Evolutionary conservation across 2,888 invertebrate genomes (phyloP).

Genomic region (Hetaerina titia): DNA sequence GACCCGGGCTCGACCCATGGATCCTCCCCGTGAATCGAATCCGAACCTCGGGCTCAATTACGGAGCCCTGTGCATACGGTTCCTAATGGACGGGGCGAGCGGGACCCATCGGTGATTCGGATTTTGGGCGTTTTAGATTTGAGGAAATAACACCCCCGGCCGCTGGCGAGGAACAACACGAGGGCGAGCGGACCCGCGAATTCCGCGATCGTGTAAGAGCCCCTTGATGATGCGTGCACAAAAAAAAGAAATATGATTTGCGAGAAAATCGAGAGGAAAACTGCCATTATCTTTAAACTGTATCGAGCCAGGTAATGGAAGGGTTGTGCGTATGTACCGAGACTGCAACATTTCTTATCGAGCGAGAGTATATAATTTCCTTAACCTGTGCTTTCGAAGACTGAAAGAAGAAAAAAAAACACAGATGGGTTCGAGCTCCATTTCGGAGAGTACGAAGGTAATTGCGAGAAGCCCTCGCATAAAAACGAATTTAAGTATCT

Average conservation of each 20-base stretch:
- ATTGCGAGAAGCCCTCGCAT: not conserved
- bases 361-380: constrained; percentile 9
- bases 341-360: constrained; percentile 21
- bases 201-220: constrained; percentile 9
- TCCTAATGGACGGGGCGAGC: not conserved
- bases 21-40: not conserved
- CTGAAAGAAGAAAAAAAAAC: not conserved
- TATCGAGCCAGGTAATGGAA: constrained; percentile 19
- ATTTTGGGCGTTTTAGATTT: not conserved
- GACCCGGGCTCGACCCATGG: no score
- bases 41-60: not conserved
- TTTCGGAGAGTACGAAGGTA: not conserved
- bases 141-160: not conserved
- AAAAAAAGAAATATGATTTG: not conserved
- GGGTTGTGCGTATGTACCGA: not conserved
- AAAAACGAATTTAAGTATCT: not conserved
- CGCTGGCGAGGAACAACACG: not conserved
- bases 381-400: not conserved
- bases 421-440: not conserved
- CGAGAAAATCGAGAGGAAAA: constrained; percentile 12
- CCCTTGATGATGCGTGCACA: not conserved
- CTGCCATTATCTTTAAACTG: constrained; percentile 46
- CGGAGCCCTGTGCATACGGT: not conserved
- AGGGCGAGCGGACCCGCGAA: constrained; percentile 20
- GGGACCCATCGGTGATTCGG: not conserved